Percentiles rank a stretch among this genome's conserved stretches.
Evolutionary conservation across 2,888 invertebrate genomes (phyloP).

Genomic region (Apomyelois bistriatella): DNA sequence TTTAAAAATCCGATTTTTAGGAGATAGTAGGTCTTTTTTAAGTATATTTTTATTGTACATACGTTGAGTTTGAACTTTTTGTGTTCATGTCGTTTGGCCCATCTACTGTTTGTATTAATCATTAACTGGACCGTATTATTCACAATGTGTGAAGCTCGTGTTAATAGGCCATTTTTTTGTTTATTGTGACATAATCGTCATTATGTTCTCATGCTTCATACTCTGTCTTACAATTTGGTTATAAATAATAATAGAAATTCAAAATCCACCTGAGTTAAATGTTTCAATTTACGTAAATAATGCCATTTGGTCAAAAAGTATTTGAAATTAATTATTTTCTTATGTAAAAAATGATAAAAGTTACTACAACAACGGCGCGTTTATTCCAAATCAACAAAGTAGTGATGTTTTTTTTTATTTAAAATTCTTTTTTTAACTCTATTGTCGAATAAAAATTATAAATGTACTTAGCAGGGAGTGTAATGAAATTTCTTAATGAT

Average conservation of each 20-base stretch:
- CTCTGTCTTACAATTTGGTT: not conserved
- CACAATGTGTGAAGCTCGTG: slow-evolving; percentile 30
- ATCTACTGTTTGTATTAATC: slow-evolving; percentile 36
- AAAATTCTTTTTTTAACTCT: too few species aligned
- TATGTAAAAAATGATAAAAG: too few species aligned
- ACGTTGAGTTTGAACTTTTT: slow-evolving; percentile 46
- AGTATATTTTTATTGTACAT: slow-evolving; percentile 36
- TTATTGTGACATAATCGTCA: slow-evolving; percentile 8
- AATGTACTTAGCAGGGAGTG: not conserved
- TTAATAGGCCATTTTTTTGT: slow-evolving; percentile 27
- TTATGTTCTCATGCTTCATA: slow-evolving; percentile 20
- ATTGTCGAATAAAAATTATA: too few species aligned
- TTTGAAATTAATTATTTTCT: too few species aligned
- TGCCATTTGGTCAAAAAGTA: too few species aligned
- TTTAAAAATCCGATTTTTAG: too few species aligned
- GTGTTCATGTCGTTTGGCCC: slow-evolving; percentile 28
- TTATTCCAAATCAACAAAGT: too few species aligned
- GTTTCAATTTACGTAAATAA: too few species aligned
- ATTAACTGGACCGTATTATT: slow-evolving; percentile 27
- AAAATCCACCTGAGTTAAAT: not conserved
- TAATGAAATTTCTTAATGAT: not conserved
- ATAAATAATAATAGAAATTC: not conserved
- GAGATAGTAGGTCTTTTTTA: too few species aligned
- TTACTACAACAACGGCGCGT: too few species aligned
- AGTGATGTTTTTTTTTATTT: too few species aligned